Evolutionary conservation across 1,140 invertebrate genomes (phyloP).

Genomic region (Apolygus lucorum): DNA sequence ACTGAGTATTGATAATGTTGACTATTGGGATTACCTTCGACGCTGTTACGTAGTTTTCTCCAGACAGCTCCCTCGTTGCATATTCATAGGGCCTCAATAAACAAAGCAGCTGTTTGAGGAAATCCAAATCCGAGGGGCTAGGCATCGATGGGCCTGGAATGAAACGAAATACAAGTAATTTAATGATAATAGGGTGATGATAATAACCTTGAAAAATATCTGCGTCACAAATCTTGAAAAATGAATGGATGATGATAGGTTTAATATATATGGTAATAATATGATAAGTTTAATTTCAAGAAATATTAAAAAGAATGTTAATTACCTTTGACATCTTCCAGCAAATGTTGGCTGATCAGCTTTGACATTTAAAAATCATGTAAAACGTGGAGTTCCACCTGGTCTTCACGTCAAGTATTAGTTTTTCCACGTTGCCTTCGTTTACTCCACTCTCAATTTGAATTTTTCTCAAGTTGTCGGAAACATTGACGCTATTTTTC

Average conservation of each 20-base stretch:
- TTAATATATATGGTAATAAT: too few relatives aligned
- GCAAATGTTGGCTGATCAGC: slow-evolving; percentile 36
- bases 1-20: slow-evolving; percentile 37
- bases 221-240: too few relatives aligned
- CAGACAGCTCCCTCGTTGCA: slow-evolving; percentile 40
- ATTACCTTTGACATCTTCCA: slow-evolving; percentile 35
- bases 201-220: too few relatives aligned
- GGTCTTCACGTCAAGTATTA: slow-evolving; percentile 36
- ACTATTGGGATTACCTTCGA: slow-evolving; percentile 41
- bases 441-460: not conserved
- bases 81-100: slow-evolving; percentile 38
- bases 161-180: too few relatives aligned
- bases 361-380: slow-evolving; percentile 39
- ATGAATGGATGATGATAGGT: too few relatives aligned
- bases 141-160: slow-evolving; percentile 38
- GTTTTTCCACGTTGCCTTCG: slow-evolving; percentile 31
- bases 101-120: slow-evolving; percentile 34
- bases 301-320: too few relatives aligned
- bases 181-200: too few relatives aligned
- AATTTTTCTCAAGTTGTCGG: not conserved
- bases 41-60: slow-evolving; percentile 40
- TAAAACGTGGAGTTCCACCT: slow-evolving; percentile 39
- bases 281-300: too few relatives aligned
- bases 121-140: slow-evolving; percentile 34
- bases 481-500: not conserved